Conservation (phyloP, 2,797 vertebrate species). For the Scyliorhinus canicula region DNA sequence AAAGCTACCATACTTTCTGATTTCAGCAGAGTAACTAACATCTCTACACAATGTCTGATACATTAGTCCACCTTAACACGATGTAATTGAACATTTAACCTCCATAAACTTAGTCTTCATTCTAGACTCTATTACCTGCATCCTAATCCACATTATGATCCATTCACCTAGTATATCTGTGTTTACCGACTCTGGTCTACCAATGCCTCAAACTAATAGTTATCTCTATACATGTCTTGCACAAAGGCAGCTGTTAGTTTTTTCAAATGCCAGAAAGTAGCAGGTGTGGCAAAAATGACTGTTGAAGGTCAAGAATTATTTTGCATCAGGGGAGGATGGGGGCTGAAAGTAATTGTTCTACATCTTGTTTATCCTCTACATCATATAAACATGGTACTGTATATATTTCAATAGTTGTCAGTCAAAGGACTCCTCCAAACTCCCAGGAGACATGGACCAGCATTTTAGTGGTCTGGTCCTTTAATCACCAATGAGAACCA, state of each 20-base stretch:
- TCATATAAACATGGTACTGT: conserved; percentile 41
- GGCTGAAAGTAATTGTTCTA: background rate
- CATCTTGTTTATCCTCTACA: background rate
- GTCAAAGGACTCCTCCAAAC: background rate
- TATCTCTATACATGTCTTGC: background rate
- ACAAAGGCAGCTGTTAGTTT: background rate
- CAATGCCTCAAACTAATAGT: background rate
- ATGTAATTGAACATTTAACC: background rate
- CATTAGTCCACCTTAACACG: background rate
- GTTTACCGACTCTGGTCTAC: background rate
- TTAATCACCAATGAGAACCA: background rate
- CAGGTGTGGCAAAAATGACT: background rate
- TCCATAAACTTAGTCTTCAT: background rate
- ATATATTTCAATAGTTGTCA: conserved; percentile 36
- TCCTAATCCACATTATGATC: background rate
- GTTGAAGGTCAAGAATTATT: background rate
- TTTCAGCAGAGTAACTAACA: background rate
- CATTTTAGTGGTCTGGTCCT: background rate
- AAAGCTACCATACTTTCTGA: background rate
- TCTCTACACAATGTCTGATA: background rate
- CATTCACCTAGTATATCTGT: background rate
- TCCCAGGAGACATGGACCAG: background rate
- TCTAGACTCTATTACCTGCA: background rate
- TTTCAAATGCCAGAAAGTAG: background rate
- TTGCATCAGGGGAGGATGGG: background rate